These are phyloP conservation scores for Xanthorhoe designata DNA, from an alignment of 2,888 invertebrate genomes.

Conservation along the genomic window DNA sequence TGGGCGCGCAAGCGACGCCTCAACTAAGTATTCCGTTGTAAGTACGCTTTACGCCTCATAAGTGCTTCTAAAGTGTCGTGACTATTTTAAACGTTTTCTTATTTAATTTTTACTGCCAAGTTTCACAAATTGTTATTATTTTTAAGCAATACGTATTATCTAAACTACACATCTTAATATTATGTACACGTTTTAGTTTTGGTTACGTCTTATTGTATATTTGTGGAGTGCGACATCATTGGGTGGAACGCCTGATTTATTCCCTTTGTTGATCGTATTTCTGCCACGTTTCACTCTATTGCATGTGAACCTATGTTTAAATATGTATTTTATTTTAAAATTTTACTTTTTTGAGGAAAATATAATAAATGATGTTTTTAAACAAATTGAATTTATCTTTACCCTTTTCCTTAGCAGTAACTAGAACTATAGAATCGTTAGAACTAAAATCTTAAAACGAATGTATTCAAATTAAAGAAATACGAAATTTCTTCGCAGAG, in stretches of 20 bases:
- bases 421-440: background rate
- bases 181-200: constrained; percentile 75
- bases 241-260: constrained; percentile 25
- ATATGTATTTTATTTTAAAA: constrained; percentile 81
- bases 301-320: constrained; percentile 81
- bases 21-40: constrained; percentile 63
- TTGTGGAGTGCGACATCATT: constrained; percentile 55
- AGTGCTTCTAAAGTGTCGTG: constrained; percentile 78
- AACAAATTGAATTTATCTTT: constrained; percentile 59
- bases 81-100: constrained; percentile 67
- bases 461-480: background rate
- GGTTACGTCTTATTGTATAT: constrained; percentile 71
- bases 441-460: background rate
- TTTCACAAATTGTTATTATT: constrained; percentile 78
- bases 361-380: constrained; percentile 86
- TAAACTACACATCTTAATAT: constrained; percentile 72
- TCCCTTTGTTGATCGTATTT: constrained; percentile 34
- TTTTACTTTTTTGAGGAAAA: constrained; percentile 84
- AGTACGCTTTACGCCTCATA: constrained; percentile 80
- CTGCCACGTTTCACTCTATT: constrained; percentile 67
- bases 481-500: background rate
- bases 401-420: background rate
- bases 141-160: constrained; percentile 67
- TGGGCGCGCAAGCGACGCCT: constrained; percentile 51
- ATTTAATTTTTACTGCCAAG: constrained; percentile 77